A percentile compares a stretch with the other conserved stretches of the same genome.
phyloP scores from a whole-genome alignment of 2,113 vertebrate genomes.

The Ceyx melanurus region DNA sequence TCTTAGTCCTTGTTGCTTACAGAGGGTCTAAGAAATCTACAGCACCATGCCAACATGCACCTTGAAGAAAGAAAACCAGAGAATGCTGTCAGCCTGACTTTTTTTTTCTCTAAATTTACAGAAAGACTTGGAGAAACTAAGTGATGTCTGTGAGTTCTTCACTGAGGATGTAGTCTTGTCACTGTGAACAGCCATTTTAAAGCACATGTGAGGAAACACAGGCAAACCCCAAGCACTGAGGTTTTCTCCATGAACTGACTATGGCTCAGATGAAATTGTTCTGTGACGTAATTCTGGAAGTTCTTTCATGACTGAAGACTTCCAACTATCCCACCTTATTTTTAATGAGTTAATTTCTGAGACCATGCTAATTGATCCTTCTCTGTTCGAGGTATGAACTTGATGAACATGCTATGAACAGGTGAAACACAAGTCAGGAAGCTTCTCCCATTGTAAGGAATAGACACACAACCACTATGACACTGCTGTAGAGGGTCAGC shows the following conservation, averaged over 20 bases:
- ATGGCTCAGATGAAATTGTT: not conserved
- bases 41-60: not conserved
- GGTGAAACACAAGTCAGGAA: not conserved
- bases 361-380: not conserved
- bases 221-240: accelerated
- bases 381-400: not conserved
- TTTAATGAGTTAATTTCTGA: not conserved
- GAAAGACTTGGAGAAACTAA: not conserved
- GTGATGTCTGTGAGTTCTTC: not conserved
- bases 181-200: not conserved
- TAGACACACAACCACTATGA: not conserved
- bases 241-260: not conserved
- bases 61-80: not conserved
- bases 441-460: not conserved
- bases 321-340: not conserved
- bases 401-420: not conserved
- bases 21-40: not conserved
- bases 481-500: not conserved
- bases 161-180: not conserved
- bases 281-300: not conserved
- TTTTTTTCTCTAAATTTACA: not conserved
- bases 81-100: not conserved
- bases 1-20: not conserved
- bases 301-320: not conserved
- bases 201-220: not conserved